These are phyloP conservation scores for Gallinago jamesoni DNA, from an alignment of 2,113 vertebrate species.

Conservation along the genomic window DNA sequence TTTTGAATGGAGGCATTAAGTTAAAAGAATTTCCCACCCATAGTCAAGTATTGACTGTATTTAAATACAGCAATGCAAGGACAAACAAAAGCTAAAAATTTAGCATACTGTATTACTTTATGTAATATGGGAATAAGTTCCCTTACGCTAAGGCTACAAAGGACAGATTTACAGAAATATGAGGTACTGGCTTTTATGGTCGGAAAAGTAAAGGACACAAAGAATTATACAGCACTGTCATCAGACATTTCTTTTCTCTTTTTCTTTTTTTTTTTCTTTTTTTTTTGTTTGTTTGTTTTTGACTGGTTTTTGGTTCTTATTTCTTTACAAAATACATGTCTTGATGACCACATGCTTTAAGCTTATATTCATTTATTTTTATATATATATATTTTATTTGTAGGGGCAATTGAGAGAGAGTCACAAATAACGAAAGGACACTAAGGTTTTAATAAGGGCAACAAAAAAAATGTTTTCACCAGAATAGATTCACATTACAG, in stretches of 20 bases:
- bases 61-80: constrained; percentile 27
- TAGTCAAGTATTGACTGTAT: constrained; percentile 36
- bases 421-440: constrained; percentile 81
- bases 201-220: constrained; percentile 33
- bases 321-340: constrained; percentile 68
- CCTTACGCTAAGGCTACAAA: constrained; percentile 12
- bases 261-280: not conserved
- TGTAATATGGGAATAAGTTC: constrained; percentile 22
- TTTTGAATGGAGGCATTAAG: constrained; percentile 52
- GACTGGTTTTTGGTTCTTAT: not conserved
- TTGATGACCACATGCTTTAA: constrained; percentile 67
- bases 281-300: not conserved
- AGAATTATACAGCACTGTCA: constrained; percentile 46
- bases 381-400: constrained; percentile 41
- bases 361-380: constrained; percentile 56
- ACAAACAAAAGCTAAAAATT: not conserved
- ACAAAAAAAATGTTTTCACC: constrained; percentile 72
- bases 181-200: constrained; percentile 37
- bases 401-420: constrained; percentile 79
- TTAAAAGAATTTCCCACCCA: not conserved
- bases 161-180: constrained; percentile 21
- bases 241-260: constrained; percentile 12
- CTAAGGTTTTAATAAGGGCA: constrained; percentile 83
- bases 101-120: not conserved
- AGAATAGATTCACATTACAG: constrained; percentile 83